Evolutionary conservation across 2,797 vertebrate species (phyloP).

Genomic region (Gouania willdenowi): DNA sequence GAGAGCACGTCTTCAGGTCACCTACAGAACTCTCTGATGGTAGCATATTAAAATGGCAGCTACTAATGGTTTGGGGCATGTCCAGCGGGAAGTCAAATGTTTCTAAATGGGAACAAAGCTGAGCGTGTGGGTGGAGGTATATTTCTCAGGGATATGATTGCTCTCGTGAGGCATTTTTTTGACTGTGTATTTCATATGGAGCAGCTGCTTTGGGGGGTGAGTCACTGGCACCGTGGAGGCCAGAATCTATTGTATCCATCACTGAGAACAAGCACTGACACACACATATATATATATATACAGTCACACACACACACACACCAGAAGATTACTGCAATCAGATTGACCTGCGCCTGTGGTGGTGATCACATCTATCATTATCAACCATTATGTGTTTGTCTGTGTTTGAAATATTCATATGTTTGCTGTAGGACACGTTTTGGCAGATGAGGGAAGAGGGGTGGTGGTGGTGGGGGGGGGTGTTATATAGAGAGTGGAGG

Average conservation of each 20-base stretch:
- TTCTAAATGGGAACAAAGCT: constrained; percentile 8
- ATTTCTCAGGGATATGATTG: constrained; percentile 21
- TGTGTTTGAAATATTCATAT: constrained; percentile 43
- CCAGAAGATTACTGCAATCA: constrained; percentile 27
- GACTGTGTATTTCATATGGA: constrained; percentile 33
- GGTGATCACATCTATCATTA: constrained; percentile 43
- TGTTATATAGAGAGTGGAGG: not conserved
- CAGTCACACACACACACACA: not conserved
- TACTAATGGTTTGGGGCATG: not conserved
- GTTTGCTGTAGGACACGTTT: constrained; percentile 37
- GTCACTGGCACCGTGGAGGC: constrained; percentile 49
- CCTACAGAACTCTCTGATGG: too few species aligned
- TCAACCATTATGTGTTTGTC: constrained; percentile 36
- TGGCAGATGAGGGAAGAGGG: constrained; percentile 21
- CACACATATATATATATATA: not conserved
- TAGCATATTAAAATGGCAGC: not conserved
- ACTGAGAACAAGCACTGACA: constrained; percentile 20
- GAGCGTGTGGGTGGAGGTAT: constrained; percentile 11
- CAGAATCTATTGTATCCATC: constrained; percentile 53
- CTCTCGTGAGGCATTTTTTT: constrained; percentile 46
- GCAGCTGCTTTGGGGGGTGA: constrained; percentile 52
- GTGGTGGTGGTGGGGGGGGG: too few species aligned
- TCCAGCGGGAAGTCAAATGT: constrained; percentile 11
- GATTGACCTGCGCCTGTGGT: constrained; percentile 4
- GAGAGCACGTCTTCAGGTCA: too few species aligned